Percentiles rank a stretch among this genome's conserved stretches.
phyloP scores from a whole-genome alignment of 2,113 vertebrate genomes.

The Callithrix jacchus region DNA sequence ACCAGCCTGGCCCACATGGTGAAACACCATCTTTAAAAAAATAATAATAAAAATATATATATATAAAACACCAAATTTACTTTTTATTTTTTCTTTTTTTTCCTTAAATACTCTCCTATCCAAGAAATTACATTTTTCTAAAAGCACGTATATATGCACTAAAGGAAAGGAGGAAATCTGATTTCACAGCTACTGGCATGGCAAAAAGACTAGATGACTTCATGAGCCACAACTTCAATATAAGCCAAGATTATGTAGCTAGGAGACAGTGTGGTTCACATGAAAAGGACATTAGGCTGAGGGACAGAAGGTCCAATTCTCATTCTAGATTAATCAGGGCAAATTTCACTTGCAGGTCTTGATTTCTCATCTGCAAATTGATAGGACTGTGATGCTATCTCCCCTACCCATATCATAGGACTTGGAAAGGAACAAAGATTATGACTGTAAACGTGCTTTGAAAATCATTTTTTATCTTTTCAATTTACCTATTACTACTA shows the following conservation, averaged over 20 bases:
- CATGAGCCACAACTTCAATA: conserved; percentile 3
- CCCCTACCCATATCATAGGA: not conserved
- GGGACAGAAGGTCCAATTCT: not conserved
- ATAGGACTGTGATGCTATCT: not conserved
- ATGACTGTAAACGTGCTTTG: not conserved
- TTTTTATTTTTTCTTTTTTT: not conserved
- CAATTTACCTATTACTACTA: not conserved
- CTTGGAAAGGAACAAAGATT: not conserved
- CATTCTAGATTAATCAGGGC: not conserved
- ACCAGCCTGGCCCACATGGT: too few relatives aligned
- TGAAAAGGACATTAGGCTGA: not conserved
- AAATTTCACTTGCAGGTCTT: not conserved
- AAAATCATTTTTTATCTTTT: conserved; percentile 13
- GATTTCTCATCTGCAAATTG: conserved; percentile 16
- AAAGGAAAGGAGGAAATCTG: not conserved
- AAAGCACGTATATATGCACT: conserved; percentile 9
- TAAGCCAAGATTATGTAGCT: not conserved
- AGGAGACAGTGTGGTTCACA: not conserved
- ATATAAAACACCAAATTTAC: not conserved
- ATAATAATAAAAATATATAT: too few relatives aligned
- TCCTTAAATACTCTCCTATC: too few relatives aligned
- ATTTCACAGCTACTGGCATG: not conserved
- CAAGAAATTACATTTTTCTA: not conserved
- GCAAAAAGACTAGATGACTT: conserved; percentile 26
- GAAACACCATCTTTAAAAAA: too few relatives aligned